Base-by-base conservation (phyloP, 1,140 invertebrate species). In the Eubasilissa regina region DNA sequence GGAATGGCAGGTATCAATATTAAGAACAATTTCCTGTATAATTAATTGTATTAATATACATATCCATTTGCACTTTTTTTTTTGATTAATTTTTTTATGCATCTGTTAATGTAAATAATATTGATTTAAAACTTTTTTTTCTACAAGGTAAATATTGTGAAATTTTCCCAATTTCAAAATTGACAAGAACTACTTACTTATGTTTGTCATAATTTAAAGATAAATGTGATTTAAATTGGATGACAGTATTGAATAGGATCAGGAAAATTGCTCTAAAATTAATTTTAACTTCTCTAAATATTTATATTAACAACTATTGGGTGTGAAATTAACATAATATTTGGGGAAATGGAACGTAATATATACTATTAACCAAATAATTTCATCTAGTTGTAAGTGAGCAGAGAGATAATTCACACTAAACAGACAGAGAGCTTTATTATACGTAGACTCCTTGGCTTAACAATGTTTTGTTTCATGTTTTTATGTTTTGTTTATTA, bases 391-490 rank as follows among this genome's bases (percentile, higher is more conserved):
- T 12, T 64, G 25, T 68, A 55, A 73, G 47, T 73, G 48, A 73
- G 68, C 68, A 73, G 68, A 73, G 43, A 47, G 35, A 70, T 13
- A 55, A 73, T 35, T n/a, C 19, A 35, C 11, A 73, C 15, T 55
- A 47, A 55, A 35, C 25, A n/a, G 68, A 21, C 68, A 73, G 68
- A 73, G 47, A 73, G 68, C 68, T 73, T 19, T 55, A 53, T 53
- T 53, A 73, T 21, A 55, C 47, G 68, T 73, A 73, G 68, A 73
- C 68, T 73, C 68, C 68, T 51, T n/a, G 51, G 68, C 47, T 55
- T 73, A 53, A 53, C 68, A 53, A 12, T 68, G n/a, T 68, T 19
- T 64, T 25, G 58, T 35, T 21, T 7, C 25, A 25, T 62, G n/a
- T 64, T 64, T 9, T 25, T 66, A 44, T 66, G 12, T 66, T 44